Conservation (phyloP, 92 coral and sea anemone species). For the Pocillopora grandis region DNA sequence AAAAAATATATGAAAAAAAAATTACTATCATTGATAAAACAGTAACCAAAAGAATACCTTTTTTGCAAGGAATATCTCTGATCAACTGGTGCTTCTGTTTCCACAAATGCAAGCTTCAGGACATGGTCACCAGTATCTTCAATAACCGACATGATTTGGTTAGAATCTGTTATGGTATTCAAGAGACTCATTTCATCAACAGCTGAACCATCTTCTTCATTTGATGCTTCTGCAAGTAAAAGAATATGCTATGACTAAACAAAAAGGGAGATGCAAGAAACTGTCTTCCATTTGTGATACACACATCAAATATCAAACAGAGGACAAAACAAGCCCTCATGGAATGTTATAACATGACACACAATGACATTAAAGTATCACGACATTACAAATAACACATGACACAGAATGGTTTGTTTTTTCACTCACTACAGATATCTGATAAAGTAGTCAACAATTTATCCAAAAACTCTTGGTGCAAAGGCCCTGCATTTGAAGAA, state of each 20-base stretch:
- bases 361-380: background rate
- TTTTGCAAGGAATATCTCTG: background rate
- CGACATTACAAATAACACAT: background rate
- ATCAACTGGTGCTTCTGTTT: slow-evolving; percentile 31
- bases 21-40: no score
- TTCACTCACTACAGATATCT: slow-evolving; percentile 3
- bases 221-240: background rate
- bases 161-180: slow-evolving; percentile 6
- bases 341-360: background rate
- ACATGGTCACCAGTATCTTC: slow-evolving; percentile 73
- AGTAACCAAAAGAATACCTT: slow-evolving; percentile 1
- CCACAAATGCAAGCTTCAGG: slow-evolving; percentile 52
- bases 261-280: background rate
- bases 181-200: background rate
- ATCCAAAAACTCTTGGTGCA: slow-evolving; percentile 35
- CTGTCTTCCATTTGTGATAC: no score
- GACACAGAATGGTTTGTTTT: background rate
- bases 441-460: slow-evolving; percentile 17
- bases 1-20: no score
- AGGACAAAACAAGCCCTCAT: background rate
- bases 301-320: no score
- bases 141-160: slow-evolving; percentile 41
- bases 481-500: background rate
- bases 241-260: background rate
- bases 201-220: background rate